These are phyloP conservation scores for Thelaira solivaga DNA, from an alignment of 2,888 invertebrate species.

Conservation along the genomic window DNA sequence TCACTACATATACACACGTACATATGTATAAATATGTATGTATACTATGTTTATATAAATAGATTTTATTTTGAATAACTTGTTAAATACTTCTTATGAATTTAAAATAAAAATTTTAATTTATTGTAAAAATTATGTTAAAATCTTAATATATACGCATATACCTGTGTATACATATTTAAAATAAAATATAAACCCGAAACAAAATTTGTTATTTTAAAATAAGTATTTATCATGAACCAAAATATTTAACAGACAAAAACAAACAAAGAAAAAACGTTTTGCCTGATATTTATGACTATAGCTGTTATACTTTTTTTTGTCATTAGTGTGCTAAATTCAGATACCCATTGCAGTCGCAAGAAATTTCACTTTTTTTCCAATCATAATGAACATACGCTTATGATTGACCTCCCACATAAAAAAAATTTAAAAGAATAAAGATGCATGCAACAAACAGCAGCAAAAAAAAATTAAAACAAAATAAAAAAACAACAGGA, in stretches of 20 bases:
- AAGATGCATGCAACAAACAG: constrained; percentile 20
- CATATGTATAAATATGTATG: too few species aligned
- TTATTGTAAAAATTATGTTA: not conserved
- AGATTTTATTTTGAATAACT: too few species aligned
- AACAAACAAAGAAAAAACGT: not conserved
- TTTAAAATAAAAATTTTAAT: not conserved
- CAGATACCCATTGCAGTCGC: not conserved
- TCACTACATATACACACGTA: too few species aligned
- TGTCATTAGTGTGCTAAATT: not conserved
- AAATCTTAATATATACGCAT: not conserved
- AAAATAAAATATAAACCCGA: not conserved
- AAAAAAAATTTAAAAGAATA: constrained; percentile 2
- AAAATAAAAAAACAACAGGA: not conserved
- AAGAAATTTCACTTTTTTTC: constrained; percentile 25
- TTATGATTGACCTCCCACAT: constrained; percentile 47
- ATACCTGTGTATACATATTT: too few species aligned
- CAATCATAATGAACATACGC: constrained; percentile 38
- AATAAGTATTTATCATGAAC: not conserved
- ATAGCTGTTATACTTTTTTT: not conserved
- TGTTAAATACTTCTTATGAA: constrained; percentile 3
- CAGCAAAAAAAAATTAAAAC: not conserved
- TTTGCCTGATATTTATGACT: constrained; percentile 3
- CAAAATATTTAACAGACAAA: not conserved
- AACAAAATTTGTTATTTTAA: not conserved
- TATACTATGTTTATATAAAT: too few species aligned